Evolutionary conservation across 2,113 vertebrate species (phyloP).

Genomic region (Ancistrus triradiatus): DNA sequence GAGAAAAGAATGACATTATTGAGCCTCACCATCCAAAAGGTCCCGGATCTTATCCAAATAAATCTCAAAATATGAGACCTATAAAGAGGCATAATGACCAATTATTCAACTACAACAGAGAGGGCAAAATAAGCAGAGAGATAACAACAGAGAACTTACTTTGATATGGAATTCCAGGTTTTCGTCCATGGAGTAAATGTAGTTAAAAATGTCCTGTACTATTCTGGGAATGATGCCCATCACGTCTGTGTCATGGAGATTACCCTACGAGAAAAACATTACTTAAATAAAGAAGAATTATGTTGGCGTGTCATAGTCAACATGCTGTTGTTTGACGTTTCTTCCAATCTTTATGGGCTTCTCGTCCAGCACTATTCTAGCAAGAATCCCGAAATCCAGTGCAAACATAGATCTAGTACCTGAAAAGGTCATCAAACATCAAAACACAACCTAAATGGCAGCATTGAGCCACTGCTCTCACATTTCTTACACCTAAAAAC

Average conservation of each 20-base stretch:
- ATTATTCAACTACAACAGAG: not conserved
- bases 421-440: too few species aligned
- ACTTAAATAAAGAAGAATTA: too few species aligned
- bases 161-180: conserved; percentile 94
- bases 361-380: too few species aligned
- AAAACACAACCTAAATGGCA: too few species aligned
- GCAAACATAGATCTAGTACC: too few species aligned
- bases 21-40: conserved; percentile 83
- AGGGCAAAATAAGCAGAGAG: not conserved
- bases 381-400: too few species aligned
- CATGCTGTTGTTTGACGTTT: too few species aligned
- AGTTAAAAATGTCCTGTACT: conserved; percentile 90
- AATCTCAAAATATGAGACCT: conserved; percentile 97
- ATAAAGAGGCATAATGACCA: conserved; percentile 16
- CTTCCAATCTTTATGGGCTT: too few species aligned
- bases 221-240: conserved; percentile 97
- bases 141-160: conserved; percentile 55
- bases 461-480: too few species aligned
- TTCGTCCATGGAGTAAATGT: conserved; percentile 94
- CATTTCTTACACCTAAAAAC: too few species aligned
- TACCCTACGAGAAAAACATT: conserved; percentile 71
- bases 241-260: conserved; percentile 84
- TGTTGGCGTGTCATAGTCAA: too few species aligned
- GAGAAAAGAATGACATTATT: not conserved
- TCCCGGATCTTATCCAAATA: conserved; percentile 95